A percentile compares a stretch with the other conserved stretches of the same genome.
Evolutionary conservation across 2,113 vertebrate genomes (phyloP).

Genomic region (Hucho hucho): DNA sequence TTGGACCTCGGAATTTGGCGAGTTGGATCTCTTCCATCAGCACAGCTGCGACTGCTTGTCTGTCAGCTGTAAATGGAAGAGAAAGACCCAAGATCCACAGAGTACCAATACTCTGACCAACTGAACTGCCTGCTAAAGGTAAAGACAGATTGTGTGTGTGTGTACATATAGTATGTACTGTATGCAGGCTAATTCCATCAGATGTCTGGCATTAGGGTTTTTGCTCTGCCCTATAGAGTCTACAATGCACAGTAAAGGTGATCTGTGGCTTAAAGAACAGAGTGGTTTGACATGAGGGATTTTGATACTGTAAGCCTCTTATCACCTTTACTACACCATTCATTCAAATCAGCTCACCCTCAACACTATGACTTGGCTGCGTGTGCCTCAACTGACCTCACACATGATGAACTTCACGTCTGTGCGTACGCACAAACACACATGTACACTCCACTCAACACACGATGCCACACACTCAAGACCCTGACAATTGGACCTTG

Average conservation of each 20-base stretch:
- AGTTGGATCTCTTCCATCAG: too few species aligned
- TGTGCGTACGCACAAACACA: background rate
- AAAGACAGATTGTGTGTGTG: background rate
- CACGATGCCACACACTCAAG: slow-evolving; percentile 31
- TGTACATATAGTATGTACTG: background rate
- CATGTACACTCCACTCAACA: slow-evolving; percentile 6
- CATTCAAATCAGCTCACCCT: background rate
- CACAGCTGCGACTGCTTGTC: background rate
- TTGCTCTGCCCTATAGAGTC: background rate
- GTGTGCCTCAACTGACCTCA: slow-evolving; percentile 24
- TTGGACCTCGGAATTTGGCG: background rate
- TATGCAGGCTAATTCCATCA: background rate
- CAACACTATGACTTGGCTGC: slow-evolving; percentile 3
- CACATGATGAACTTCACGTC: slow-evolving; percentile 19
- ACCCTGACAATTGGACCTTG: slow-evolving; percentile 33
- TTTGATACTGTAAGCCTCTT: slow-evolving; percentile 53
- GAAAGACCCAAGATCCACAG: background rate
- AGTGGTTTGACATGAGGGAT: slow-evolving; percentile 4
- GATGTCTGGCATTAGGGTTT: background rate
- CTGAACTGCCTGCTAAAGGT: background rate
- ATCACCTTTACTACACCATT: slow-evolving; percentile 11
- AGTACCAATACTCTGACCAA: background rate
- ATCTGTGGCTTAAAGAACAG: slow-evolving; percentile 28
- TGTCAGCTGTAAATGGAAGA: background rate
- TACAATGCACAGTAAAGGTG: slow-evolving; percentile 8